Base-by-base conservation (phyloP, 2,797 vertebrate genomes). In the Liparis tanakae region DNA sequence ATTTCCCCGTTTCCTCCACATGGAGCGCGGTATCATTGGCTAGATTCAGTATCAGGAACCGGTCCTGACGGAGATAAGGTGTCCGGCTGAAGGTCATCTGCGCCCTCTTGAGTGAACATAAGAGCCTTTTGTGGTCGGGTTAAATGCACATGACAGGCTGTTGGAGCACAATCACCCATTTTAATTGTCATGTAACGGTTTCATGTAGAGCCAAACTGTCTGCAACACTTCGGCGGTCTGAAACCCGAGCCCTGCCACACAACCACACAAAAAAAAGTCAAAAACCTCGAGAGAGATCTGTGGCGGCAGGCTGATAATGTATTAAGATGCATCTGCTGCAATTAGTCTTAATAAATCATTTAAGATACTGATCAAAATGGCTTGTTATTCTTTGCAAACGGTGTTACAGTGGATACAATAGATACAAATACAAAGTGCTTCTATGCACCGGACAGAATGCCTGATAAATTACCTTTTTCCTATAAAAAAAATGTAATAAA, bases 101-200 rank as follows among this genome's bases (percentile, higher is more conserved):
- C 57, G 74, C 79, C 80, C 88, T 88, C 85, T 72, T 64, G 86
- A 87, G 91, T 87, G 88, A 92, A 92, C 91, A 89, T 87, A 88
- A 91, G 91, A 93, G 90, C 89, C 83, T 87, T 90, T 88, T 93
- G 93, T 90, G 92, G 93, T 93, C 25, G 88, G 88, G 88, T 91
- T 93, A 91, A 93, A 94, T 93, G 92, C 84, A 90, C 85, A 83
- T 83, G 91, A 91, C 91, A 91, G 90, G 82, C 91, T 88, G 88
- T 86, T 84, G 87, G 82, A 87, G 86, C 82, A 72, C 71, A 78
- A 81, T 84, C 88, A 64, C 69, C 87, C 84, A 72, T 90, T 89
- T 91, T 90, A 92, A 92, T 85, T 85, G 85, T 88, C 85, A 83
- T 85, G 80, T 91, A 91, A 90, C 66, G 87, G 88, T 91, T 89